Percentiles rank a stretch among this genome's conserved stretches.
These are phyloP conservation scores for Eumacrocentrus americanus DNA, from an alignment of 2,888 invertebrate species.

Conservation along the genomic window DNA sequence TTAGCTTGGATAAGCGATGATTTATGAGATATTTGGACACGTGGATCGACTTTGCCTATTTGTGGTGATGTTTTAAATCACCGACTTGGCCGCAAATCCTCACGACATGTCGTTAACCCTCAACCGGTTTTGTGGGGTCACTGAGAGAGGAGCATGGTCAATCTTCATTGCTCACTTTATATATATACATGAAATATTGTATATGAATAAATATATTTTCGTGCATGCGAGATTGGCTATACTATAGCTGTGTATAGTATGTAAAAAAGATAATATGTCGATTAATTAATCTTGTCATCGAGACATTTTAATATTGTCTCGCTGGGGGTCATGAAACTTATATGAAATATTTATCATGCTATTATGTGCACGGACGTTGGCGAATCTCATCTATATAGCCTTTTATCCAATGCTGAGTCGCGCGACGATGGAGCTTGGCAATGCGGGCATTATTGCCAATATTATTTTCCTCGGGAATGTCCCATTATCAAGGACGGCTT, in stretches of 20 bases:
- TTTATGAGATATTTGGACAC: slow-evolving; percentile 40
- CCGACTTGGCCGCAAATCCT: slow-evolving; percentile 6
- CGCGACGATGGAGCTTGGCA: slow-evolving; percentile 1
- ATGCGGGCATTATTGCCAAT: slow-evolving; percentile 10
- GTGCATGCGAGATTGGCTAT: neutral
- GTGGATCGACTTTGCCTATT: slow-evolving; percentile 38
- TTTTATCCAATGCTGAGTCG: neutral
- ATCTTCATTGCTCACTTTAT: neutral
- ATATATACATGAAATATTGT: slow-evolving; percentile 7
- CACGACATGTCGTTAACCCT: slow-evolving; percentile 20
- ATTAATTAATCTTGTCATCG: neutral
- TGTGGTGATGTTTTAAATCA: slow-evolving; percentile 37
- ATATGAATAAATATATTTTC: neutral
- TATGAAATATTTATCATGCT: slow-evolving; percentile 14
- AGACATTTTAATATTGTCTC: neutral
- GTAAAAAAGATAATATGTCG: too few relatives aligned
- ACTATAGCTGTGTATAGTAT: too few relatives aligned
- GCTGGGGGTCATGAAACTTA: neutral
- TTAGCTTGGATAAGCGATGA: slow-evolving; percentile 22
- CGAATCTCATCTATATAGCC: slow-evolving; percentile 16
- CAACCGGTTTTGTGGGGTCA: slow-evolving; percentile 20
- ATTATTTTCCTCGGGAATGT: slow-evolving; percentile 16
- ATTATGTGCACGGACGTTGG: neutral
- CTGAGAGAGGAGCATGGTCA: neutral
- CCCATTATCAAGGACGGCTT: slow-evolving; percentile 12